These are phyloP conservation scores for Tupiocoris notatus DNA, from an alignment of 2,888 invertebrate genomes.

Conservation along the genomic window DNA sequence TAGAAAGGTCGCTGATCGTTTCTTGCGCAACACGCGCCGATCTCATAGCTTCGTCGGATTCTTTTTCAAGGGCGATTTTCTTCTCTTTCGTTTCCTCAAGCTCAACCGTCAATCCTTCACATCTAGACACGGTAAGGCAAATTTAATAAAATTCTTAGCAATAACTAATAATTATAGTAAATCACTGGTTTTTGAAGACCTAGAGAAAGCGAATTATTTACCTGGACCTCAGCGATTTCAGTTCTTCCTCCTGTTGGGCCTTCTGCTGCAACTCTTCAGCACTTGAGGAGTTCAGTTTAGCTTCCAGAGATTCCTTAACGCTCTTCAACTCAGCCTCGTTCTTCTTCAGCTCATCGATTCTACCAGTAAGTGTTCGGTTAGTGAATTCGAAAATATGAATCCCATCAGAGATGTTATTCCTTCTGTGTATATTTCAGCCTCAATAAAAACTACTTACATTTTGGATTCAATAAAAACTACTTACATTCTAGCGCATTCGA, in stretches of 20 bases:
- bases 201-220: background rate
- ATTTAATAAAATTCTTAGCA: no score
- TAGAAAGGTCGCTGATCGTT: conserved; percentile 11
- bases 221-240: conserved; percentile 38
- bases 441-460: background rate
- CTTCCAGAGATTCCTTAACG: conserved; percentile 45
- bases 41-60: conserved; percentile 13
- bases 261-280: conserved; percentile 45
- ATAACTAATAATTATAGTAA: no score
- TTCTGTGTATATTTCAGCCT: no score
- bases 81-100: conserved; percentile 41
- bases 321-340: conserved; percentile 46
- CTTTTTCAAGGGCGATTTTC: conserved; percentile 16
- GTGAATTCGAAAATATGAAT: no score
- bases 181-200: background rate
- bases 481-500: conserved; percentile 57
- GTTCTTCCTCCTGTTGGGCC: conserved; percentile 45
- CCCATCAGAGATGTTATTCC: no score
- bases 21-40: conserved; percentile 19
- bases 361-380: no score
- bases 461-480: background rate
- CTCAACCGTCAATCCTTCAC: conserved; percentile 34
- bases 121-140: no score
- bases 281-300: conserved; percentile 45
- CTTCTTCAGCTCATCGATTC: conserved; percentile 44